These are phyloP conservation scores for Epinephelus malabaricus DNA, from an alignment of 2,797 vertebrate species.

Conservation along the genomic window DNA sequence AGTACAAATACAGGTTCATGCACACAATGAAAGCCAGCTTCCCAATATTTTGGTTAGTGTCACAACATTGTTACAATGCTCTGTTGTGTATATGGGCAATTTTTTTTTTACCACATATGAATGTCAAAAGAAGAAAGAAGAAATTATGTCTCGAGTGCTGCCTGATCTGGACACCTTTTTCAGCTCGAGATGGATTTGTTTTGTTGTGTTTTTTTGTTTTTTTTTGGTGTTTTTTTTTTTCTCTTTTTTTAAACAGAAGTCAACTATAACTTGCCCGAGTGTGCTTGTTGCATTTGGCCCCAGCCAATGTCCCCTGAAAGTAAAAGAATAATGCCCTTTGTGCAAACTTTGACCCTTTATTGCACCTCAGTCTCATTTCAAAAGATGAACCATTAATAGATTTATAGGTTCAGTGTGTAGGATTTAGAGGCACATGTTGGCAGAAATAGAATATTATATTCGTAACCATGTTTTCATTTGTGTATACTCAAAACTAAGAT, in stretches of 20 bases:
- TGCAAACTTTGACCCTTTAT: slow-evolving; percentile 72
- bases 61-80: slow-evolving; percentile 83
- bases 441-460: too few relatives aligned
- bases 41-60: slow-evolving; percentile 85
- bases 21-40: slow-evolving; percentile 88
- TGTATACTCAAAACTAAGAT: too few relatives aligned
- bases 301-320: slow-evolving; percentile 65
- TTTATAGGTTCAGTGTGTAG: slow-evolving; percentile 1
- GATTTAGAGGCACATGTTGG: too few relatives aligned
- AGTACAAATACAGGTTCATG: slow-evolving; percentile 88
- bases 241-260: slow-evolving; percentile 27
- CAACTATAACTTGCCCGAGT: slow-evolving; percentile 41
- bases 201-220: too few relatives aligned
- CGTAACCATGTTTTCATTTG: too few relatives aligned
- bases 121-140: slow-evolving; percentile 63
- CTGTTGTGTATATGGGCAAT: slow-evolving; percentile 76
- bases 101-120: slow-evolving; percentile 64
- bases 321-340: slow-evolving; percentile 80
- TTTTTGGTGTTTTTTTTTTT: slow-evolving; percentile 2
- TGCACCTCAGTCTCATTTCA: slow-evolving; percentile 59
- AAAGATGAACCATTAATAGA: slow-evolving; percentile 31
- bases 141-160: slow-evolving; percentile 60
- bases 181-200: slow-evolving; percentile 36
- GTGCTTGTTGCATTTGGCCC: slow-evolving; percentile 70
- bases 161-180: slow-evolving; percentile 52